Conservation (phyloP, 53 echinoderm and acorn worm species). For the Patiria pectinifera region DNA sequence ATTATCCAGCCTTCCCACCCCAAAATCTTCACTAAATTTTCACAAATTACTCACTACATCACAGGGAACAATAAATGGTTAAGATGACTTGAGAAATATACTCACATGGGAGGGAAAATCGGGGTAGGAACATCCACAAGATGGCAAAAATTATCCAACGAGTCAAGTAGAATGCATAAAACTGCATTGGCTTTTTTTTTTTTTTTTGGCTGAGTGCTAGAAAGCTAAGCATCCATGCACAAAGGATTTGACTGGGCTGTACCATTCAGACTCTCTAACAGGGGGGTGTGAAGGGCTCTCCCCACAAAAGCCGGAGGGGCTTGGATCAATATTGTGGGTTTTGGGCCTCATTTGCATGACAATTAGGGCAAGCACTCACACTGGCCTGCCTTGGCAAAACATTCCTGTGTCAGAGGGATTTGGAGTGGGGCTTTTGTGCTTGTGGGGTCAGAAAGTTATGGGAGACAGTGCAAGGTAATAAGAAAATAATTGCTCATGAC, state of each 20-base stretch:
- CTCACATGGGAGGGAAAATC: constrained; percentile 54
- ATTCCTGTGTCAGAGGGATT: background rate
- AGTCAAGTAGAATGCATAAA: constrained; percentile 33
- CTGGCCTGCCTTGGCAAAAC: background rate
- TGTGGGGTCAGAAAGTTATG: constrained; percentile 24
- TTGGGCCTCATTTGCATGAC: constrained; percentile 51
- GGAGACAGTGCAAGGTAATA: background rate
- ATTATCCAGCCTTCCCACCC: background rate
- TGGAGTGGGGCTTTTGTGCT: constrained; percentile 12
- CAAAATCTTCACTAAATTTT: background rate
- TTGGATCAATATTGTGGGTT: constrained; percentile 60
- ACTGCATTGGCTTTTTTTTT: constrained; percentile 25
- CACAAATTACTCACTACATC: background rate
- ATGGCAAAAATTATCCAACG: constrained; percentile 5
- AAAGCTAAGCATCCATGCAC: constrained; percentile 43
- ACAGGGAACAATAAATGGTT: background rate
- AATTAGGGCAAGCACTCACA: constrained; percentile 29
- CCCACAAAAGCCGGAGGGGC: constrained; percentile 25
- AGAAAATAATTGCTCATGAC: background rate
- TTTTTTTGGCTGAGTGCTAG: background rate
- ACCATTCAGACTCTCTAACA: constrained; percentile 13
- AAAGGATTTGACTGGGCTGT: constrained; percentile 45
- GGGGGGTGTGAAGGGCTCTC: constrained; percentile 4
- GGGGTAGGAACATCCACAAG: constrained; percentile 29
- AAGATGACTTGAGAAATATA: background rate